Base-by-base conservation (phyloP, 1,140 invertebrate genomes). In the Heliconius nattereri region DNA sequence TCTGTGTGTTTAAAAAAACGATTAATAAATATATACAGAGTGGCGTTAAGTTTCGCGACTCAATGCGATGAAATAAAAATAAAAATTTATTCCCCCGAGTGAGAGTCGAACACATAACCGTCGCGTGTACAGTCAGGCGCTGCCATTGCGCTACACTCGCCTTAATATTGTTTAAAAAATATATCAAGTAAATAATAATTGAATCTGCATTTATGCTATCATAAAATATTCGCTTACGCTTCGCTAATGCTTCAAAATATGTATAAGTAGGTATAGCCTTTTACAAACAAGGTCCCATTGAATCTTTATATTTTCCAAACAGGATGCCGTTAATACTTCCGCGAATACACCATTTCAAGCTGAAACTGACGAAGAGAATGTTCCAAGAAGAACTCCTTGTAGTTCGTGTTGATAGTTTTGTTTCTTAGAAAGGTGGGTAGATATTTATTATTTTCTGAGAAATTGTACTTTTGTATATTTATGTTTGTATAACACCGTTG, bases 251-350 rank as follows among this genome's bases (percentile, higher is more conserved):
- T 66, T 66, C 0, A 29, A 66, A 66, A 66, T 66, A 23, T 66
- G 76, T 16, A 45, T 45, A 16, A n/a, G 40, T 13, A 45, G 13
- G 40, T 45, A 45, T n/a, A 72, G 52, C n/a, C 52, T 78, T 52
- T 45, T 57, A 29, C 57, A 76, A 45, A 66, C 37, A 35, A 66
- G 20, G 37, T 57, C 60, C 60, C 26, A 66, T 66, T 66, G 60
- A 66, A 66, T 66, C 60, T 66, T n/a, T 66, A 66, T 66, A 66
- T 66, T 66, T 66, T 26, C 60, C 60, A 66, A 66, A 66, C 60
- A 66, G 60, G 60, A 66, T 66, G 60, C 60, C 60, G 60, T 29
- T 66, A 66, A 26, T 66, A 66, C 60, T 66, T 66, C 60, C 60
- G 60, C 60, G 60, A 66, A 66, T 29, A 66, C 26, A n/a, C 60